Percentiles rank a stretch among this genome's conserved stretches.
These are phyloP conservation scores for Samia ricini DNA, from an alignment of 1,140 invertebrate species.

Conservation along the genomic window DNA sequence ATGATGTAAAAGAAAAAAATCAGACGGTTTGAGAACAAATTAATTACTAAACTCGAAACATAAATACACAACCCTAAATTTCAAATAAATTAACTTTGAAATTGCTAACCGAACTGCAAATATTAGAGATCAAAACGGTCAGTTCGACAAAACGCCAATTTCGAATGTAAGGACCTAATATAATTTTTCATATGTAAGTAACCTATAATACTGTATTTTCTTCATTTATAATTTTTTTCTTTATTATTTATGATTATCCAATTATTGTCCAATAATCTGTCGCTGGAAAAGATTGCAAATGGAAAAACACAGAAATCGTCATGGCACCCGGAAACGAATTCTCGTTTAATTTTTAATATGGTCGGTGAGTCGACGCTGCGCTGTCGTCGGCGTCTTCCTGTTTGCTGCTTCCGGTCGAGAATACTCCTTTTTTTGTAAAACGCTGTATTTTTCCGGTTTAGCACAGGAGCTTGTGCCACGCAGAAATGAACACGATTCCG, in stretches of 20 bases:
- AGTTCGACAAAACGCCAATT: too few relatives aligned
- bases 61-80: too few relatives aligned
- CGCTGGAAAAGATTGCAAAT: slow-evolving; percentile 6
- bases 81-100: too few relatives aligned
- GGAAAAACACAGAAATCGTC: slow-evolving; percentile 45
- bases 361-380: slow-evolving; percentile 50
- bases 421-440: slow-evolving; percentile 58
- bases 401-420: slow-evolving; percentile 57
- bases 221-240: background rate
- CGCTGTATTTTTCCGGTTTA: slow-evolving; percentile 68
- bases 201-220: background rate
- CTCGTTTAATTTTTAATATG: slow-evolving; percentile 74
- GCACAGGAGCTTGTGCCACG: slow-evolving; percentile 45
- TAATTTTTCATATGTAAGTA: background rate
- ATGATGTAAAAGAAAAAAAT: too few relatives aligned
- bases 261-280: background rate
- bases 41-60: too few relatives aligned
- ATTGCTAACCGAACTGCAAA: too few relatives aligned
- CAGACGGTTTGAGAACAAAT: too few relatives aligned
- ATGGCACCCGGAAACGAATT: slow-evolving; percentile 64
- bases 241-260: background rate
- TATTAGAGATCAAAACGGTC: too few relatives aligned
- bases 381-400: slow-evolving; percentile 70
- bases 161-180: too few relatives aligned
- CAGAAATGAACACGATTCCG: slow-evolving; percentile 35